phyloP scores from a whole-genome alignment of 2,113 vertebrate species.

The Centropus unirufus region DNA sequence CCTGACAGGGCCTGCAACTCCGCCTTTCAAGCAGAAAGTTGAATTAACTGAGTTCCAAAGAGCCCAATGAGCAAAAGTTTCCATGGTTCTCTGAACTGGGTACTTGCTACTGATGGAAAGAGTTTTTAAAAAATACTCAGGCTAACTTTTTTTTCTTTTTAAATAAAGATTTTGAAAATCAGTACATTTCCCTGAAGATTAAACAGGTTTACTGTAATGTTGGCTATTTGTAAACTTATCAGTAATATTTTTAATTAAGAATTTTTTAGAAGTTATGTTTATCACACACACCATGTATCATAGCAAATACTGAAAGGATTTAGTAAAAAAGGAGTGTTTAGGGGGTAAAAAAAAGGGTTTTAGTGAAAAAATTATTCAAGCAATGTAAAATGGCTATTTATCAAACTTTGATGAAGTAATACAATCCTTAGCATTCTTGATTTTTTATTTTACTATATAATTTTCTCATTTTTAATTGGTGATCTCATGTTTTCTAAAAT shows the following conservation, averaged over 20 bases:
- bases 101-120: background rate
- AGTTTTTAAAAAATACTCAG: background rate
- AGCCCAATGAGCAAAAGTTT: background rate
- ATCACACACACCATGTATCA: background rate
- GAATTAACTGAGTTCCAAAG: background rate
- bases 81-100: background rate
- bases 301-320: background rate
- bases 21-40: background rate
- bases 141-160: background rate
- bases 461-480: background rate
- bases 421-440: background rate
- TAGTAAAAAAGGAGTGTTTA: background rate
- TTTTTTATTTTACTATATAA: background rate
- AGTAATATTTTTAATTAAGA: background rate
- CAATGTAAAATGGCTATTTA: background rate
- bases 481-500: background rate
- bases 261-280: background rate
- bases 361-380: background rate
- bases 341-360: background rate
- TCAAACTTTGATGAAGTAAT: background rate
- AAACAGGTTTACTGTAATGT: background rate
- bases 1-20: background rate
- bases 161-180: background rate
- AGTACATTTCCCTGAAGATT: background rate
- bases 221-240: background rate